Percentiles rank a stretch among this genome's conserved stretches.
Evolutionary conservation across 2,888 invertebrate genomes (phyloP).

Genomic region (Habrosyne pyritoides): DNA sequence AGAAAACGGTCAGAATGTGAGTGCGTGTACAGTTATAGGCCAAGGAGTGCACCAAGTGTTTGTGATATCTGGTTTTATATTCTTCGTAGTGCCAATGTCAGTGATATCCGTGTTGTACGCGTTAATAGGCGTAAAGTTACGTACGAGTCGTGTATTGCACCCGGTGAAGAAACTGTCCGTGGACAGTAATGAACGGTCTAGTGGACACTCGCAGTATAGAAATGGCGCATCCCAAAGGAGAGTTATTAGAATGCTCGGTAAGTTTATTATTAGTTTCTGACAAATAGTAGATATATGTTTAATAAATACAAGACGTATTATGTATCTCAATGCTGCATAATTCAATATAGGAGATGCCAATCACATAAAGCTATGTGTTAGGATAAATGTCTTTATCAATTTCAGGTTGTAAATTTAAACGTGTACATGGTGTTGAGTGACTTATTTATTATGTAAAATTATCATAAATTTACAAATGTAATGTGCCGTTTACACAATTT

Average conservation of each 20-base stretch:
- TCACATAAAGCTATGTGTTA: too few relatives aligned
- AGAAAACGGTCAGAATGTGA: conserved; percentile 75
- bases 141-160: conserved; percentile 85
- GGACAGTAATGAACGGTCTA: conserved; percentile 67
- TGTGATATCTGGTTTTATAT: conserved; percentile 90
- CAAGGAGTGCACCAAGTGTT: conserved; percentile 87
- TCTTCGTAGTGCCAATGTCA: conserved; percentile 94
- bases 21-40: conserved; percentile 84
- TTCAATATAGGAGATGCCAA: too few relatives aligned
- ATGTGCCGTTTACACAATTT: too few relatives aligned
- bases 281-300: conserved; percentile 10
- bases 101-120: conserved; percentile 92
- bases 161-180: conserved; percentile 81
- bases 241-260: conserved; percentile 92
- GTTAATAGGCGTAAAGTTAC: conserved; percentile 88
- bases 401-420: too few relatives aligned
- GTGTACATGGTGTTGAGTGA: too few relatives aligned
- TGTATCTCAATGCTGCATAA: too few relatives aligned
- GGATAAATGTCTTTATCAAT: too few relatives aligned
- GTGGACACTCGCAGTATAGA: conserved; percentile 73
- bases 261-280: conserved; percentile 58
- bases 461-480: too few relatives aligned
- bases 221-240: conserved; percentile 84
- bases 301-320: too few relatives aligned
- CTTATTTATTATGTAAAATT: too few relatives aligned